Percentiles rank a stretch among this genome's conserved stretches.
phyloP scores from a whole-genome alignment of 92 coral and sea anemone species.

The Meandrina meandrites region DNA sequence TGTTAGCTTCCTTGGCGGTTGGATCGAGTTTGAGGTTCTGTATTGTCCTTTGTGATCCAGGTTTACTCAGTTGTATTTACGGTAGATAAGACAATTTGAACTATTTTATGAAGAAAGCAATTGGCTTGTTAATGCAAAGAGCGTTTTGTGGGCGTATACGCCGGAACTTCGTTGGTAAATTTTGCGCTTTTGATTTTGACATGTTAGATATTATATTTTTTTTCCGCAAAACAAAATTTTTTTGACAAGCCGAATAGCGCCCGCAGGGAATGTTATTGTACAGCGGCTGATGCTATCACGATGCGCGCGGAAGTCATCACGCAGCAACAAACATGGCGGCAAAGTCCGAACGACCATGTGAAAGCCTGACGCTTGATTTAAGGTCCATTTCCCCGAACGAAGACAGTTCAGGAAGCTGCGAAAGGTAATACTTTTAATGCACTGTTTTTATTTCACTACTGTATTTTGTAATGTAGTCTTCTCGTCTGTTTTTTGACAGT shows the following conservation, averaged over 20 bases:
- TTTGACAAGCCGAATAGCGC: constrained; percentile 30
- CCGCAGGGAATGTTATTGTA: constrained; percentile 17
- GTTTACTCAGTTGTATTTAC: constrained; percentile 51
- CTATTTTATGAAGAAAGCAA: constrained; percentile 40
- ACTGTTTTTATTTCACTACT: neutral
- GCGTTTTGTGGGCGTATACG: constrained; percentile 25
- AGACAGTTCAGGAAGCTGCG: constrained; percentile 76
- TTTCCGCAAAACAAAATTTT: neutral
- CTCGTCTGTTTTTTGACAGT: constrained; percentile 15
- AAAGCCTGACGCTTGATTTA: constrained; percentile 30
- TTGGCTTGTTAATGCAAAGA: constrained; percentile 24
- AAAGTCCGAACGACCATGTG: constrained; percentile 48
- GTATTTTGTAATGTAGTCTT: neutral
- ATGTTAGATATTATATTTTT: neutral
- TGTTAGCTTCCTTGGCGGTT: neutral
- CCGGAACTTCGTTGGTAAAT: constrained; percentile 12
- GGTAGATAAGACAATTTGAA: constrained; percentile 17
- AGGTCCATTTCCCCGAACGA: constrained; percentile 72
- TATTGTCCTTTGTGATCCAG: constrained; percentile 21
- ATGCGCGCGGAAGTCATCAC: constrained; percentile 13
- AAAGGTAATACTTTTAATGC: constrained; percentile 45
- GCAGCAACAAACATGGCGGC: constrained; percentile 76
- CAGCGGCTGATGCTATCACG: constrained; percentile 3
- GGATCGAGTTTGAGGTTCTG: constrained; percentile 1
- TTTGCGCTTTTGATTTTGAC: neutral